Evolutionary conservation across 2,888 invertebrate genomes (phyloP), one percentile per base, ranked within the genome.

Genomic region (Melipona bicolor): DNA sequence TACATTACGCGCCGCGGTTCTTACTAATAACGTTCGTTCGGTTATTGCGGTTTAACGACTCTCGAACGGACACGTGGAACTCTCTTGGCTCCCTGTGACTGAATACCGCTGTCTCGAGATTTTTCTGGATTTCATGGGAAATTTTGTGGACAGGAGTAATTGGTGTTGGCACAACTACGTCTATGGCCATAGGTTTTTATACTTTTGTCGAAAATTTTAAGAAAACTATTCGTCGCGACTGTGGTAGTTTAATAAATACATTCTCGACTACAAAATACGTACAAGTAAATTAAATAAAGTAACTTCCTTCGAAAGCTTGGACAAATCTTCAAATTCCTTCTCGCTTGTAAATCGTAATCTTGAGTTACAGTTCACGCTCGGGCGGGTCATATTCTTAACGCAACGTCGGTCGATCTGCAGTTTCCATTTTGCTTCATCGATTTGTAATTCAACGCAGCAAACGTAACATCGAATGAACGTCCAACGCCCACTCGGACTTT

Each of bases 11-110:
- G 15, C 27, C 54, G 32, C 56, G 77, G 64, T 59, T 72, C 50
- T 73, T 59, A 6, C 59, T 13, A 24, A 24, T 24, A 24, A 24
- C 32, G 64, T 52, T 43, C 68, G 43, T 65, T 68, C 69, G 75
- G 62, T 73, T 77, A 67, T 54, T 54, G 73, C 80, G 62, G 70
- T 74, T 84, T 87, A 88, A 90, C 86, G 80, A 82, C 76, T 69
- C 32, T 61, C 9, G 61, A 64, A 65, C 64, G 68, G 65, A 64
- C 79, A 15, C 61, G 15, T 21, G 64, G 69, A 83, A 86, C 89
- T 89, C 88, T 9, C 89, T 89, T 89, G 17, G 32, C 27, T 61
- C 24, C 61, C 27, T 27, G 24, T 15, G 56, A 59, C 15, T 72
- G 19, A 76, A 70, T 27, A 61, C 64, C 71, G 11, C 50, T 61